phyloP scores from a whole-genome alignment of 2,797 vertebrate species.

The Macropodus opercularis region DNA sequence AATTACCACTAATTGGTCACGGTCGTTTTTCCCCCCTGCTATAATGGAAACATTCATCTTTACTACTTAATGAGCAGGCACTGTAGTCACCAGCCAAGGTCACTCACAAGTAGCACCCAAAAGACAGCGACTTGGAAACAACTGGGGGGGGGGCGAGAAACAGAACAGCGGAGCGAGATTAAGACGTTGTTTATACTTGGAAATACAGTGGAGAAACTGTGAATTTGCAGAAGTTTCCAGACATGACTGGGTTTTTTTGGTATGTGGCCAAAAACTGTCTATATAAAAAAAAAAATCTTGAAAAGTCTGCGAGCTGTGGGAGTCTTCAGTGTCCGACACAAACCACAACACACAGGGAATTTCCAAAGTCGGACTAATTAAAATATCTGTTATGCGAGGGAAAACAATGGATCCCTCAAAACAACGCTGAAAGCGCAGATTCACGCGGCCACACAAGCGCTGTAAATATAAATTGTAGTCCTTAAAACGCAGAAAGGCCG shows the following conservation, averaged over 20 bases:
- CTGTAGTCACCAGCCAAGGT: conserved; percentile 79
- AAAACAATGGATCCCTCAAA: conserved; percentile 65
- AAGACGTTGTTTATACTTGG: conserved; percentile 32
- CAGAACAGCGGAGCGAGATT: conserved; percentile 26
- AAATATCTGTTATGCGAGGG: conserved; percentile 56
- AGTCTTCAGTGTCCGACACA: conserved; percentile 58
- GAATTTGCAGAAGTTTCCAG: conserved; percentile 51
- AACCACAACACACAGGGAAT: conserved; percentile 70
- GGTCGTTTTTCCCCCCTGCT: conserved; percentile 65
- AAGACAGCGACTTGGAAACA: conserved; percentile 63
- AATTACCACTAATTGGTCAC: conserved; percentile 83
- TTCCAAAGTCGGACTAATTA: conserved; percentile 73
- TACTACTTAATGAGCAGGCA: conserved; percentile 83
- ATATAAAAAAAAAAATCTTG: conserved; percentile 47
- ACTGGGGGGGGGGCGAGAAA: conserved; percentile 19
- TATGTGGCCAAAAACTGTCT: conserved; percentile 28
- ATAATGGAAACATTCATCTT: conserved; percentile 85
- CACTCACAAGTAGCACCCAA: conserved; percentile 66
- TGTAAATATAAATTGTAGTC: conserved; percentile 41
- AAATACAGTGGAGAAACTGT: conserved; percentile 43
- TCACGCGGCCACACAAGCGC: conserved; percentile 15
- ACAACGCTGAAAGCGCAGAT: conserved; percentile 35
- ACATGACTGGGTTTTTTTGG: conserved; percentile 55
- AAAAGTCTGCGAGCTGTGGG: conserved; percentile 59
- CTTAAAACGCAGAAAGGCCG: conserved; percentile 38